Conservation (phyloP, 1,140 invertebrate genomes). For the Yoshiicerus persimilis region DNA sequence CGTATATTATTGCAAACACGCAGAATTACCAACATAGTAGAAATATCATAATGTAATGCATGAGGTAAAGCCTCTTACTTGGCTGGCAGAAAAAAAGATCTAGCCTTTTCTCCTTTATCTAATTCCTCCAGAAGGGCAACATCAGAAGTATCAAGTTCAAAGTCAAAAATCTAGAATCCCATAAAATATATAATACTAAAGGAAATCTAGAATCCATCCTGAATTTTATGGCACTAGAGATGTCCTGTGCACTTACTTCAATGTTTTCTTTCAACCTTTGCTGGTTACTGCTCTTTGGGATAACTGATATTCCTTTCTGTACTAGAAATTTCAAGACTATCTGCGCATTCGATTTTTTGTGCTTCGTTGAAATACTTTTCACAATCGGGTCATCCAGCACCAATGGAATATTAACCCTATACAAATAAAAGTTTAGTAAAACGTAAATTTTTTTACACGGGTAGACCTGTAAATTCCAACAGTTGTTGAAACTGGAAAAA, state of each 20-base stretch:
- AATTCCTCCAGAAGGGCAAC: neutral
- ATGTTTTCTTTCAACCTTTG: conserved; percentile 68
- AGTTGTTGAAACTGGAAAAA: neutral
- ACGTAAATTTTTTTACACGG: neutral
- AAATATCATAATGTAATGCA: too few relatives aligned
- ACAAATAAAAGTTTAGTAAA: neutral
- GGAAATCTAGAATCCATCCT: neutral
- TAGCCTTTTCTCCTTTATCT: neutral
- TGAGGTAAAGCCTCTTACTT: too few relatives aligned
- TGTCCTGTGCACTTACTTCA: conserved; percentile 17
- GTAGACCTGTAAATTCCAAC: neutral
- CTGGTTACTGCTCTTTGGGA: conserved; percentile 79
- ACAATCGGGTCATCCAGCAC: neutral
- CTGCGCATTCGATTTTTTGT: conserved; percentile 74
- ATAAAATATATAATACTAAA: neutral
- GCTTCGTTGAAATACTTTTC: conserved; percentile 62
- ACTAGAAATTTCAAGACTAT: conserved; percentile 74
- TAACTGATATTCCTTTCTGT: conserved; percentile 70
- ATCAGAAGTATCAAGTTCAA: neutral
- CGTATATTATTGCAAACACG: too few relatives aligned
- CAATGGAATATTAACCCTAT: neutral
- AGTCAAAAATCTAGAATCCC: neutral
- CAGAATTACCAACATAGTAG: too few relatives aligned
- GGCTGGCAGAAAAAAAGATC: neutral
- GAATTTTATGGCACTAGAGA: neutral